phyloP scores from a whole-genome alignment of 2,797 vertebrate genomes.

The Danio aesculapii region DNA sequence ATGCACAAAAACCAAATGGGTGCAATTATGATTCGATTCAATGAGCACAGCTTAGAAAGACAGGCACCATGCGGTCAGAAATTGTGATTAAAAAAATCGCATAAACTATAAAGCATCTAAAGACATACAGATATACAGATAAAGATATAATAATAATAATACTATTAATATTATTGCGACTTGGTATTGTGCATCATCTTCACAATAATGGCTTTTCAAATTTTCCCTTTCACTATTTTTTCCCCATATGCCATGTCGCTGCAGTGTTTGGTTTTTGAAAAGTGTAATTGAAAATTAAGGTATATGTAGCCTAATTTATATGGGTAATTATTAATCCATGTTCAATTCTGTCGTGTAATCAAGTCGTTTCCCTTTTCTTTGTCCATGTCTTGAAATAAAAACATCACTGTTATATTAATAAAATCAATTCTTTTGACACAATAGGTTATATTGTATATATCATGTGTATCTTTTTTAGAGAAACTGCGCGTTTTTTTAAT shows the following conservation, averaged over 20 bases:
- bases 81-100: not conserved
- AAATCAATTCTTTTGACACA: not conserved
- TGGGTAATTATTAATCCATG: too few relatives aligned
- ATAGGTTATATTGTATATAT: not conserved
- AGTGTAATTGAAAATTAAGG: too few relatives aligned
- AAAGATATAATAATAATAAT: slow-evolving; percentile 58
- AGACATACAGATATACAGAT: slow-evolving; percentile 64
- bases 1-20: slow-evolving; percentile 95
- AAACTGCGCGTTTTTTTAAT: not conserved
- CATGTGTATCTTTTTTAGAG: not conserved
- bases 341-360: too few relatives aligned
- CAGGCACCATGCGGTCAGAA: slow-evolving; percentile 24
- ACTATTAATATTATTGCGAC: not conserved
- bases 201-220: too few relatives aligned
- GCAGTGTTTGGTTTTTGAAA: too few relatives aligned
- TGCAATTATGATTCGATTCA: slow-evolving; percentile 94
- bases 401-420: not conserved
- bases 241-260: too few relatives aligned
- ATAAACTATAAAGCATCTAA: slow-evolving; percentile 40
- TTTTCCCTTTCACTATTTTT: too few relatives aligned
- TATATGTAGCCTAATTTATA: too few relatives aligned
- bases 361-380: too few relatives aligned
- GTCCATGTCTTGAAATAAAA: too few relatives aligned
- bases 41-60: slow-evolving; percentile 66
- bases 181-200: too few relatives aligned